These are phyloP conservation scores for Athalia circularis DNA, from an alignment of 2,888 invertebrate genomes.

Conservation along the genomic window DNA sequence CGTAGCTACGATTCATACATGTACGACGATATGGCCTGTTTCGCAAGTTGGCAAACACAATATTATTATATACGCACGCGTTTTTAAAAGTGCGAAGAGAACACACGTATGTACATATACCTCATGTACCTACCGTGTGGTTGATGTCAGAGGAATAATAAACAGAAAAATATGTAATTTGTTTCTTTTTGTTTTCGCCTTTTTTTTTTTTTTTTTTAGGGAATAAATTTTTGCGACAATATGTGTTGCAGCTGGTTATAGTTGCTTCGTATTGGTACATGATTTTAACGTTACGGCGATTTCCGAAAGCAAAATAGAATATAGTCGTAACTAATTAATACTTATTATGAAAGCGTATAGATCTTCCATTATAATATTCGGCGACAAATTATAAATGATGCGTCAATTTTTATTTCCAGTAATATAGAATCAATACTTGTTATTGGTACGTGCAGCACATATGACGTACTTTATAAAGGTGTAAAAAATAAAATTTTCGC, in stretches of 20 bases:
- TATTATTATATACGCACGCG: not conserved
- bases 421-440: slow-evolving; percentile 25
- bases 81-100: not conserved
- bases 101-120: too few relatives aligned
- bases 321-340: too few relatives aligned
- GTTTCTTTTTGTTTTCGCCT: not conserved
- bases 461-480: slow-evolving; percentile 38
- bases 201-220: not conserved
- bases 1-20: not conserved
- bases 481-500: slow-evolving; percentile 26
- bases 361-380: too few relatives aligned
- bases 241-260: slow-evolving; percentile 20
- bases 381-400: not conserved
- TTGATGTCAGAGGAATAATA: slow-evolving; percentile 38
- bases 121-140: not conserved
- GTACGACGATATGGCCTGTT: slow-evolving; percentile 4
- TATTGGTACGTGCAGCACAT: not conserved
- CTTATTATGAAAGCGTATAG: too few relatives aligned
- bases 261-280: not conserved
- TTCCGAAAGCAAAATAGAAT: too few relatives aligned
- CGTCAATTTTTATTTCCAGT: slow-evolving; percentile 17
- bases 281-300: too few relatives aligned
- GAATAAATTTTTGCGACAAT: not conserved
- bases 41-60: slow-evolving; percentile 12
- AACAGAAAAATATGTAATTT: slow-evolving; percentile 31